phyloP scores from a whole-genome alignment of 2,888 invertebrate species.

The Lycophotia porphyrea region DNA sequence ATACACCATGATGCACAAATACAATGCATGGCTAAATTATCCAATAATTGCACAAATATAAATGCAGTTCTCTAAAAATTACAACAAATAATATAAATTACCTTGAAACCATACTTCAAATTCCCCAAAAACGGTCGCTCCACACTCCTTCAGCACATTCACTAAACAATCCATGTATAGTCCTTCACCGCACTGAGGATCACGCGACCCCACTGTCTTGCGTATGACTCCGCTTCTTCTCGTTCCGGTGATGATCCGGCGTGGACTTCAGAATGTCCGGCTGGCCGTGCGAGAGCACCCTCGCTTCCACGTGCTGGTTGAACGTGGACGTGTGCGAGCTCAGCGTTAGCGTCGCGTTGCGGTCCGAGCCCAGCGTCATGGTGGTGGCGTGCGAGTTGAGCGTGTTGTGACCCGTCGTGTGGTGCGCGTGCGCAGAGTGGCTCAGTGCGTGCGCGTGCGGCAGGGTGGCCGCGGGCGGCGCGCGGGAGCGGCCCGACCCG shows the following conservation, averaged over 20 bases:
- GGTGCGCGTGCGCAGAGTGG: constrained; percentile 71
- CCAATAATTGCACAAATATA: not conserved
- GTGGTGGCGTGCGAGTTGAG: constrained; percentile 90
- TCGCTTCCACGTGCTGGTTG: constrained; percentile 75
- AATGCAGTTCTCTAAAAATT: not conserved
- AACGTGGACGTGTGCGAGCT: constrained; percentile 84
- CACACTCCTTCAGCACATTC: constrained; percentile 36
- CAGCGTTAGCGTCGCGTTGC: constrained; percentile 82
- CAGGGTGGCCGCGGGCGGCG: constrained; percentile 70
- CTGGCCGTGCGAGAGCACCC: constrained; percentile 90
- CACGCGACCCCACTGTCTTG: constrained; percentile 87
- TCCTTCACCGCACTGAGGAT: constrained; percentile 65
- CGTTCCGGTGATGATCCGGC: constrained; percentile 93
- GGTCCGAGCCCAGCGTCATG: constrained; percentile 83
- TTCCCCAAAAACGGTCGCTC: constrained; percentile 48
- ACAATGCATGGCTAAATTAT: not conserved
- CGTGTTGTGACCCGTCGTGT: constrained; percentile 89
- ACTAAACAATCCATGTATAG: constrained; percentile 54
- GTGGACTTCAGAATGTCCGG: constrained; percentile 96
- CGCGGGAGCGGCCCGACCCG: constrained; percentile 73
- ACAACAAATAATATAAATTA: not conserved
- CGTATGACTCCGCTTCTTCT: constrained; percentile 84
- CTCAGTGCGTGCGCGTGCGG: constrained; percentile 76
- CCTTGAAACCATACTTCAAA: constrained; percentile 12
- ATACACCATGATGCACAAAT: not conserved